phyloP scores from a whole-genome alignment of 2,888 invertebrate genomes.

The Branchellion lobata region DNA sequence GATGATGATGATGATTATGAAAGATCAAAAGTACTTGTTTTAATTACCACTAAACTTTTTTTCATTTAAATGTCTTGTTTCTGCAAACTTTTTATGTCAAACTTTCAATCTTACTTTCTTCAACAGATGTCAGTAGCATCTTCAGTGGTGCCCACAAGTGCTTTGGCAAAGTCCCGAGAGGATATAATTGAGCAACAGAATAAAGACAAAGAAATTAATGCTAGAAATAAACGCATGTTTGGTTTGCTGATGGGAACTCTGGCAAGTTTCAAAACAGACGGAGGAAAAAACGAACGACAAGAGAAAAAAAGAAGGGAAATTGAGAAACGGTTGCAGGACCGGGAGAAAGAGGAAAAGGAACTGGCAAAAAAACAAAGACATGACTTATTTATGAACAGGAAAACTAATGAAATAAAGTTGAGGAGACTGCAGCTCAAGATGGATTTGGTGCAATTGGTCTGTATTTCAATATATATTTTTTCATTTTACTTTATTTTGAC shows the following conservation, averaged over 20 bases:
- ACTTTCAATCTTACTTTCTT: too few species aligned
- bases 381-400: constrained; percentile 79
- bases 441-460: constrained; percentile 79
- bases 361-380: constrained; percentile 79
- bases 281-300: constrained; percentile 77
- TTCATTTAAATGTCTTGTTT: too few species aligned
- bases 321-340: constrained; percentile 89
- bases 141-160: constrained; percentile 75
- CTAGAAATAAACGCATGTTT: constrained; percentile 86
- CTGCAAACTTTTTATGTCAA: too few species aligned
- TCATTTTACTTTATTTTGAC: not conserved
- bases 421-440: constrained; percentile 85
- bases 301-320: constrained; percentile 82
- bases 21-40: not conserved
- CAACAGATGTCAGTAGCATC: constrained; percentile 58
- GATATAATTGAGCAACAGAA: constrained; percentile 79
- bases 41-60: too few species aligned
- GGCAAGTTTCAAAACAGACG: constrained; percentile 91
- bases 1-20: not conserved
- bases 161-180: constrained; percentile 76
- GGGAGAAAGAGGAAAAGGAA: constrained; percentile 81
- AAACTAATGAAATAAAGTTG: constrained; percentile 84
- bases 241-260: constrained; percentile 90
- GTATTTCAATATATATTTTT: constrained; percentile 45
- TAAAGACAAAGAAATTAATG: constrained; percentile 74